Conservation (phyloP, 2,797 vertebrate genomes). For the Margarornis squamiger region DNA sequence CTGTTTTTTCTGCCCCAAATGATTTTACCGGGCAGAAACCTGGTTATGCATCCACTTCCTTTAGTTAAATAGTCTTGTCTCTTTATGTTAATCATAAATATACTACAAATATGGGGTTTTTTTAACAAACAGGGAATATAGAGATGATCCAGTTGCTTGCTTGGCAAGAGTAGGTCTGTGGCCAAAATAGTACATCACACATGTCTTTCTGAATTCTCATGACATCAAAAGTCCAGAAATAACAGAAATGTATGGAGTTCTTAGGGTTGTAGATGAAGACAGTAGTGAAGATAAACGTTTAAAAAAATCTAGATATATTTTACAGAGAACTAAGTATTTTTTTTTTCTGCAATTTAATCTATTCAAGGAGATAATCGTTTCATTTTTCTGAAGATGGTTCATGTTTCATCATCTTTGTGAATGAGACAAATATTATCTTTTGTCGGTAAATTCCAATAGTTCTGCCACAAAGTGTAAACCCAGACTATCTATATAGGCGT, state of each 20-base stretch:
- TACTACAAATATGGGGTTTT: not conserved
- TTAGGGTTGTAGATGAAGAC: not conserved
- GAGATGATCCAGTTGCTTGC: not conserved
- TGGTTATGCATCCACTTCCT: not conserved
- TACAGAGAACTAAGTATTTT: not conserved
- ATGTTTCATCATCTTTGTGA: not conserved
- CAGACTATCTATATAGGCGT: no score
- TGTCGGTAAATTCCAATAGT: not conserved
- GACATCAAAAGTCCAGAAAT: not conserved
- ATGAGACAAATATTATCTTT: not conserved
- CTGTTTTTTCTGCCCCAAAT: not conserved
- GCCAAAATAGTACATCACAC: not conserved
- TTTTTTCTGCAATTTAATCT: not conserved
- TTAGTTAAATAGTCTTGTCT: not conserved
- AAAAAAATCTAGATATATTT: not conserved
- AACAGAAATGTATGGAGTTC: not conserved
- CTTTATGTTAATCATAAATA: not conserved
- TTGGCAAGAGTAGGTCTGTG: not conserved
- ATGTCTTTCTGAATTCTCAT: not conserved
- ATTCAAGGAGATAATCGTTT: not conserved
- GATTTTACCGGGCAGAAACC: not conserved
- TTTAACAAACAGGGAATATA: not conserved
- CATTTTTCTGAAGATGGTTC: not conserved
- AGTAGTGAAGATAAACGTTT: not conserved
- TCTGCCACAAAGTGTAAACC: not conserved